phyloP scores from a whole-genome alignment of 2,797 vertebrate genomes.

The Rachycentron canadum region DNA sequence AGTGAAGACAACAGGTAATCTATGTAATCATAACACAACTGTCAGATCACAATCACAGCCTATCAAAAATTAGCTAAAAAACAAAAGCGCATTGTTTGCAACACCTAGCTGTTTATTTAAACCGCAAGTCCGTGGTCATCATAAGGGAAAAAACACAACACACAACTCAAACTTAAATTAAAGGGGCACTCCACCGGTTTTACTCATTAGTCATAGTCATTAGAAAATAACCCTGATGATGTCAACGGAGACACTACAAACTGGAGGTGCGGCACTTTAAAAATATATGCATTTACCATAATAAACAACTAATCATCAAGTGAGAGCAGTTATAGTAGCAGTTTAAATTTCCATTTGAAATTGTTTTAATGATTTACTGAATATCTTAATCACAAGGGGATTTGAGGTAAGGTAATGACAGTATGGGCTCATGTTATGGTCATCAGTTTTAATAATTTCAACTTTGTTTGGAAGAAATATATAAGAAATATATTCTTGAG shows the following conservation, averaged over 20 bases:
- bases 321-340: background rate
- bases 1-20: constrained; percentile 23
- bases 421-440: background rate
- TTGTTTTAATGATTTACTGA: background rate
- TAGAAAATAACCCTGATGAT: no score
- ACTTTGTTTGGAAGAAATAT: no score
- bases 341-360: background rate
- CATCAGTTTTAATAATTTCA: background rate
- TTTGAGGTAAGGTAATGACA: background rate
- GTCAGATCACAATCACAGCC: constrained; percentile 25
- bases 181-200: background rate
- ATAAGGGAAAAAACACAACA: constrained; percentile 2
- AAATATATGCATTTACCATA: background rate
- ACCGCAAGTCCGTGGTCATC: constrained; percentile 9
- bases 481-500: no score
- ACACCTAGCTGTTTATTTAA: constrained; percentile 24
- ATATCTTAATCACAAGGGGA: background rate
- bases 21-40: constrained; percentile 7
- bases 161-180: background rate
- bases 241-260: background rate
- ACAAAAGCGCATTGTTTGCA: background rate
- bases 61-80: constrained; percentile 22
- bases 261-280: background rate
- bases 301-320: background rate
- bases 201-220: no score